A percentile compares a stretch with the other conserved stretches of the same genome.
phyloP scores from a whole-genome alignment of 1,140 invertebrate genomes.

The Oedothorax gibbosus region DNA sequence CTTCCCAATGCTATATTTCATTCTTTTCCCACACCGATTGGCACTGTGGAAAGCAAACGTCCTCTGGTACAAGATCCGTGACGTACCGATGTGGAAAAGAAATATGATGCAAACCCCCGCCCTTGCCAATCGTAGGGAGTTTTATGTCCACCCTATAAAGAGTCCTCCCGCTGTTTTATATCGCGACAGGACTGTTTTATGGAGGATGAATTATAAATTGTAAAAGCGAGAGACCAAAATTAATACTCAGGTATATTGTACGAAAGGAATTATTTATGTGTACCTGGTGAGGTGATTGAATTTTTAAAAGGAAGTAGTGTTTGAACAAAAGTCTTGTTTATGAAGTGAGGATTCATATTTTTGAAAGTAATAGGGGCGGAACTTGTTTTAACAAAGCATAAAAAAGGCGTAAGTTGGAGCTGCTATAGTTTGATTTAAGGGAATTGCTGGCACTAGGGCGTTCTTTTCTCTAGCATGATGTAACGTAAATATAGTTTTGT shows the following conservation, averaged over 20 bases:
- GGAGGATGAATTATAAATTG: constrained; percentile 19
- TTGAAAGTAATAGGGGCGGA: too few relatives aligned
- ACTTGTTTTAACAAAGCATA: too few relatives aligned
- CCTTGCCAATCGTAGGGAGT: constrained; percentile 16
- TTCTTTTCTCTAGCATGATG: too few relatives aligned
- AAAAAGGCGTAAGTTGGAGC: too few relatives aligned
- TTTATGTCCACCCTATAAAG: constrained; percentile 5
- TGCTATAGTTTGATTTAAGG: too few relatives aligned
- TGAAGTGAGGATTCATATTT: too few relatives aligned
- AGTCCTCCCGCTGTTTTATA: constrained; percentile 21
- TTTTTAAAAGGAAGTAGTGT: too few relatives aligned
- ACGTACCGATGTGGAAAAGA: constrained; percentile 11
- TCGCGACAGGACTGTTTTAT: constrained; percentile 16
- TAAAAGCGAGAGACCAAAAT: background rate
- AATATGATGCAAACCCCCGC: constrained; percentile 34
- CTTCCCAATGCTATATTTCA: constrained; percentile 6
- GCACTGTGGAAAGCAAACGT: constrained; percentile 12
- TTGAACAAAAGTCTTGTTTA: too few relatives aligned
- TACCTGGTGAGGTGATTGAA: too few relatives aligned
- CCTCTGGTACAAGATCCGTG: background rate
- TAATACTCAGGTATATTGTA: background rate
- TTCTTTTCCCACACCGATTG: constrained; percentile 32
- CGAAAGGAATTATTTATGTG: too few relatives aligned
- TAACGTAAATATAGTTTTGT: too few relatives aligned
- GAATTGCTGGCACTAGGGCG: too few relatives aligned